A percentile compares a stretch with the other conserved stretches of the same genome.
Conservation (phyloP, 2,113 vertebrate genomes). For the Leptodactylus fuscus region DNA sequence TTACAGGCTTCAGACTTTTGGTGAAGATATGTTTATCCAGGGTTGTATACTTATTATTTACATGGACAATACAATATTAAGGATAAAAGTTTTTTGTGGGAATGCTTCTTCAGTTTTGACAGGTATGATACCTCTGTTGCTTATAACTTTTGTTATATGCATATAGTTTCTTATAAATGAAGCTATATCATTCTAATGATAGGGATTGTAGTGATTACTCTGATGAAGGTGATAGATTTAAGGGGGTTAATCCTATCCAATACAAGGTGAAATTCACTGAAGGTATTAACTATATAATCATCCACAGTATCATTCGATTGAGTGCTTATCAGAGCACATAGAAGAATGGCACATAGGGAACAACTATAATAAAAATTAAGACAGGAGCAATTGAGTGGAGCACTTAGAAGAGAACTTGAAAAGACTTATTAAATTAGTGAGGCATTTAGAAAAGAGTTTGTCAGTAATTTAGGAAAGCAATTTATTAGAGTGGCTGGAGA, state of each 20-base stretch:
- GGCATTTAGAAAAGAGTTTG: slow-evolving; percentile 18
- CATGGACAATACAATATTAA: no score
- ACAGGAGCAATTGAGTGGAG: neutral
- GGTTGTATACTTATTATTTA: no score
- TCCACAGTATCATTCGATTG: slow-evolving; percentile 4
- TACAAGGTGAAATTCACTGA: neutral
- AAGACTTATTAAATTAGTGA: slow-evolving; percentile 32
- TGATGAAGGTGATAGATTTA: slow-evolving; percentile 1
- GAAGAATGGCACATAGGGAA: slow-evolving; percentile 1
- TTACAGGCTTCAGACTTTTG: no score
- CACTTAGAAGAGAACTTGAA: slow-evolving; percentile 24
- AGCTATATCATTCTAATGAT: neutral
- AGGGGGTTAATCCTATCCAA: neutral
- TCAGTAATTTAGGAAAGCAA: slow-evolving; percentile 40
- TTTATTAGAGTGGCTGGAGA: slow-evolving; percentile 21
- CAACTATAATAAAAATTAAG: slow-evolving; percentile 22
- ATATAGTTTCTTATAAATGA: no score
- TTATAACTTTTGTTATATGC: neutral
- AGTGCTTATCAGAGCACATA: slow-evolving; percentile 20
- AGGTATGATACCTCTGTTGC: neutral
- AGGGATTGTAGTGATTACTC: neutral
- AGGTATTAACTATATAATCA: slow-evolving; percentile 16
- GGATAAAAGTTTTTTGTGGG: no score
- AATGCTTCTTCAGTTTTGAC: no score
- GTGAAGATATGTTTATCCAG: no score